These are phyloP conservation scores for Labeo catla DNA, from an alignment of 2,113 vertebrate species.

Conservation along the genomic window DNA sequence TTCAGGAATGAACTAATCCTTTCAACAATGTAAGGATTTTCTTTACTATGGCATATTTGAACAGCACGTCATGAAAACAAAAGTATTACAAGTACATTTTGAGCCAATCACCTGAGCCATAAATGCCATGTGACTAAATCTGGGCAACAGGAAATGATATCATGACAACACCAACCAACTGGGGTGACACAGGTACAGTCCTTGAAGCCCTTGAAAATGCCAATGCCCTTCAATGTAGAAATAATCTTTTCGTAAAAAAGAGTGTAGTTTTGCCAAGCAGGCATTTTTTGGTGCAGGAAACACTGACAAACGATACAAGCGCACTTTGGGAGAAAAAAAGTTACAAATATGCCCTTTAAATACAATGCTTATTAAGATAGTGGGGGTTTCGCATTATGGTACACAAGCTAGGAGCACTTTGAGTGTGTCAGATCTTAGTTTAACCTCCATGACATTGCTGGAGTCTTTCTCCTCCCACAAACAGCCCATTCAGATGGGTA, in stretches of 20 bases:
- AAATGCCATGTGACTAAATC: background rate
- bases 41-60: background rate
- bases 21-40: background rate
- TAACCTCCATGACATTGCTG: constrained; percentile 42
- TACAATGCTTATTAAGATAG: background rate
- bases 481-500: constrained; percentile 15
- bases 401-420: constrained; percentile 6
- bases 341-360: background rate
- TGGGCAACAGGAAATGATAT: background rate
- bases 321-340: background rate
- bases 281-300: background rate
- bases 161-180: background rate
- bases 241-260: background rate
- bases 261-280: background rate
- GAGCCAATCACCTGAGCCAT: too few relatives aligned
- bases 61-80: background rate
- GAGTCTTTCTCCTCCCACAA: constrained; percentile 47
- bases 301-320: background rate
- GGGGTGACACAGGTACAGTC: background rate
- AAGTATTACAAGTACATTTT: too few relatives aligned
- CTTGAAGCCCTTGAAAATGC: background rate
- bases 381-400: background rate
- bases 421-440: constrained; percentile 19
- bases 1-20: too few relatives aligned
- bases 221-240: background rate